Percentiles rank a stretch among this genome's conserved stretches.
These are phyloP conservation scores for Atta texana DNA, from an alignment of 1,140 invertebrate species.

Conservation along the genomic window DNA sequence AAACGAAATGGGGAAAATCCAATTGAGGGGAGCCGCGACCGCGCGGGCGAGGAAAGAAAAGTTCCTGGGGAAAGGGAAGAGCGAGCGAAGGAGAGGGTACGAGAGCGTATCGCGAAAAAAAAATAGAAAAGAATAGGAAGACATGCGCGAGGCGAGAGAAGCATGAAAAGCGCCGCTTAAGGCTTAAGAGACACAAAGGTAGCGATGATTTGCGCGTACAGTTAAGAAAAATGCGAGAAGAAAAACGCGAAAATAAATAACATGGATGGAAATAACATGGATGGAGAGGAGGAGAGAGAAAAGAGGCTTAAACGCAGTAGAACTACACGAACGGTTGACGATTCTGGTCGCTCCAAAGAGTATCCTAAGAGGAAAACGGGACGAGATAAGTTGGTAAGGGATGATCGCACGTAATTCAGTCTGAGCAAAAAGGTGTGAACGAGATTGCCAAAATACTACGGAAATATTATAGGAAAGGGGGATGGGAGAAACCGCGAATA, in stretches of 20 bases:
- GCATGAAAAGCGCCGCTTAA: slow-evolving; percentile 15
- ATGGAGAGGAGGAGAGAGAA: slow-evolving; percentile 33
- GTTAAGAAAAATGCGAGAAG: not conserved
- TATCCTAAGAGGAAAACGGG: slow-evolving; percentile 17
- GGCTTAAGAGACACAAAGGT: slow-evolving; percentile 17
- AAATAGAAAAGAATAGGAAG: slow-evolving; percentile 4
- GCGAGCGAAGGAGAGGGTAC: not conserved
- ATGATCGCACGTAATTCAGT: slow-evolving; percentile 3
- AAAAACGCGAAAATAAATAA: not conserved
- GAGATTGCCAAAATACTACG: slow-evolving; percentile 38
- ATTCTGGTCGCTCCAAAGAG: not conserved
- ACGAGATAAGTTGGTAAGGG: not conserved
- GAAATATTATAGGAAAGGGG: slow-evolving; percentile 2
- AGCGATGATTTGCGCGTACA: not conserved
- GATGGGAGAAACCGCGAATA: not conserved
- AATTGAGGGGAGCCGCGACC: slow-evolving; percentile 37
- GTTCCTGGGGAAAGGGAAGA: not conserved
- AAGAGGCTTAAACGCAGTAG: not conserved
- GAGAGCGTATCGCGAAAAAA: slow-evolving; percentile 10
- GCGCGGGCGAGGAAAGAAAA: not conserved
- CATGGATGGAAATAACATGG: slow-evolving; percentile 7
- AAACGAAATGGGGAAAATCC: slow-evolving; percentile 52
- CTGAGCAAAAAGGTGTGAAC: slow-evolving; percentile 28
- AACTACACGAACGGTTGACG: not conserved
- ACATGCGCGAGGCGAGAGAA: not conserved